Conservation (phyloP, 2,888 invertebrate species). For the Lepidocyrtinus sp. region DNA sequence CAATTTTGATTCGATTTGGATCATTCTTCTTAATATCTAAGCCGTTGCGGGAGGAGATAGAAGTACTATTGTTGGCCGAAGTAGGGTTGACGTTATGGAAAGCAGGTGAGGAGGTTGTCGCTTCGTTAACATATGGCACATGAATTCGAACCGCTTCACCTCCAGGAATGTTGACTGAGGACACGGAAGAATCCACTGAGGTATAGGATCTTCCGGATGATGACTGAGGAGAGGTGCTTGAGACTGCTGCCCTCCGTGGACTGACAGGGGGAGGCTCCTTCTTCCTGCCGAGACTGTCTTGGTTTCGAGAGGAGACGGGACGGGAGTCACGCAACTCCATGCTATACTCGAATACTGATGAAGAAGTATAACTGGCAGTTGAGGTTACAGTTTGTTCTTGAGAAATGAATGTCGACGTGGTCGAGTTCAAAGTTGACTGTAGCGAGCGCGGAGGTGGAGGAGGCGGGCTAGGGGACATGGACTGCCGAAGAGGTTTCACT, state of each 20-base stretch:
- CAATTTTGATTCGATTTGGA: slow-evolving; percentile 69
- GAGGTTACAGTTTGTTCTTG: slow-evolving; percentile 54
- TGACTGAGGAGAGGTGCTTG: slow-evolving; percentile 52
- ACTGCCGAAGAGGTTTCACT: slow-evolving; percentile 40
- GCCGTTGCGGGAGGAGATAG: slow-evolving; percentile 57
- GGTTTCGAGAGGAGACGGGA: slow-evolving; percentile 12
- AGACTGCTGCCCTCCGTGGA: slow-evolving; percentile 43
- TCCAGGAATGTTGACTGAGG: slow-evolving; percentile 67
- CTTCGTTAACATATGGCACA: slow-evolving; percentile 67
- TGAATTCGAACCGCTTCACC: slow-evolving; percentile 69
- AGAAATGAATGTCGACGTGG: slow-evolving; percentile 49
- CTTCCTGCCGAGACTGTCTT: slow-evolving; percentile 40
- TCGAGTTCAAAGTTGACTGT: slow-evolving; percentile 44
- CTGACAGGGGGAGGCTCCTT: slow-evolving; percentile 62
- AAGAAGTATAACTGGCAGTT: slow-evolving; percentile 43
- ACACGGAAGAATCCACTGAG: slow-evolving; percentile 54
- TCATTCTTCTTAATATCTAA: slow-evolving; percentile 67
- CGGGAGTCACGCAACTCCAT: slow-evolving; percentile 37
- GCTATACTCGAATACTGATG: slow-evolving; percentile 51
- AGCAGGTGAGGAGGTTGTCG: slow-evolving; percentile 31
- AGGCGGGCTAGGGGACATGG: slow-evolving; percentile 55
- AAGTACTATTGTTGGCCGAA: slow-evolving; percentile 37
- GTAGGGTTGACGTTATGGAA: slow-evolving; percentile 33
- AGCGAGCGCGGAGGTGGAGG: slow-evolving; percentile 58
- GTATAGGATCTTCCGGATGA: slow-evolving; percentile 50